These are phyloP conservation scores for Plutomurus gul DNA, from an alignment of 1,140 invertebrate species.

Conservation along the genomic window DNA sequence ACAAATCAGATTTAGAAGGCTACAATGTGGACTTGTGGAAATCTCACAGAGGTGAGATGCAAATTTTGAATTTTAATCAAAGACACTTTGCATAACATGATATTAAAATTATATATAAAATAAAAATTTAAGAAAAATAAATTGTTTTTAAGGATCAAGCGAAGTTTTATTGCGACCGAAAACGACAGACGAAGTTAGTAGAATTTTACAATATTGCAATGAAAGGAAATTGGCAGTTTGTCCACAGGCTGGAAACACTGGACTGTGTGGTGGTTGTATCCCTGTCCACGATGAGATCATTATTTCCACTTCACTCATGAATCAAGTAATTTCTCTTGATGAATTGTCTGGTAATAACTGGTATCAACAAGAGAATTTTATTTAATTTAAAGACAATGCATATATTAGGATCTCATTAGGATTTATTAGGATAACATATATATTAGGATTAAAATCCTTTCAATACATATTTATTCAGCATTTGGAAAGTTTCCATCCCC, in stretches of 20 bases:
- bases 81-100: background rate
- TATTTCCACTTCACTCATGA: slow-evolving; percentile 82
- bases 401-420: too few species aligned
- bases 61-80: background rate
- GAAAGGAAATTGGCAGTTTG: slow-evolving; percentile 76
- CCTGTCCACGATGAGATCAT: slow-evolving; percentile 98
- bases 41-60: slow-evolving; percentile 76
- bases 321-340: slow-evolving; percentile 82
- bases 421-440: background rate
- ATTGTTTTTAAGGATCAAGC: slow-evolving; percentile 59
- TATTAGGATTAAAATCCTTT: background rate
- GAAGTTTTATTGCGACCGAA: slow-evolving; percentile 70
- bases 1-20: slow-evolving; percentile 71
- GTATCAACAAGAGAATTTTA: too few species aligned
- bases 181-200: slow-evolving; percentile 81
- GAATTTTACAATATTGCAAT: slow-evolving; percentile 85
- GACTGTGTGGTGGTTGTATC: slow-evolving; percentile 86
- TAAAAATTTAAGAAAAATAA: background rate
- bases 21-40: slow-evolving; percentile 93
- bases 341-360: slow-evolving; percentile 74
- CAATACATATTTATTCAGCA: too few species aligned
- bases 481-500: background rate
- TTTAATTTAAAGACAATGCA: too few species aligned
- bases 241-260: slow-evolving; percentile 95
- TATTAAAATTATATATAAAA: background rate